Percentiles rank a stretch among this genome's conserved stretches.
Evolutionary conservation across 2,888 invertebrate genomes (phyloP).

Genomic region (Oegoconia quadripuncta): DNA sequence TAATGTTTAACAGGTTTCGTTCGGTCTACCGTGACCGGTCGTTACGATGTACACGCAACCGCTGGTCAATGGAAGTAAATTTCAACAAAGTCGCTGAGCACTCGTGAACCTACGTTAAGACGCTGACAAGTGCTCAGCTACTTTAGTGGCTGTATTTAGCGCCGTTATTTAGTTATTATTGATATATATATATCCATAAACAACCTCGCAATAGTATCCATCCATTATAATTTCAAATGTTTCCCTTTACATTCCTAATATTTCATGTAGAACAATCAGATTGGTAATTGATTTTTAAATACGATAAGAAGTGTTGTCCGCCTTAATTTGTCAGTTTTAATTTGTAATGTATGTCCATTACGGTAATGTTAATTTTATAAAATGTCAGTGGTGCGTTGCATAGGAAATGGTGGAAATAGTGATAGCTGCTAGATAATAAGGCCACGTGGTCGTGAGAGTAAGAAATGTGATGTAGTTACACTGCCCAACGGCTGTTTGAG

Average conservation of each 20-base stretch:
- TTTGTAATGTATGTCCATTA: conserved; percentile 1
- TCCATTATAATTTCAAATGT: not conserved
- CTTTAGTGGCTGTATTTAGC: too few relatives aligned
- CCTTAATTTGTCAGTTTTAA: conserved; percentile 3
- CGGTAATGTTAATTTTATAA: conserved; percentile 1
- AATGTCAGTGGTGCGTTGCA: conserved; percentile 8
- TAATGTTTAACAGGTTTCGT: too few relatives aligned
- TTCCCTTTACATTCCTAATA: conserved; percentile 6
- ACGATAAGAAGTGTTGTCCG: too few relatives aligned
- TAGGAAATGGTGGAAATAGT: conserved; percentile 31
- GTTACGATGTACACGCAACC: too few relatives aligned
- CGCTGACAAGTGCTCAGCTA: too few relatives aligned
- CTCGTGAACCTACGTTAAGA: too few relatives aligned
- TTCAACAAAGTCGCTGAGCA: too few relatives aligned
- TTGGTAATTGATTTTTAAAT: not conserved
- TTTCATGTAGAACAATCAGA: not conserved
- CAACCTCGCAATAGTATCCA: not conserved
- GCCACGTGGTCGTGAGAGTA: conserved; percentile 9
- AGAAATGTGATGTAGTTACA: conserved; percentile 41
- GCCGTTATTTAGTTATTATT: not conserved
- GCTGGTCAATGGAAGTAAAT: too few relatives aligned
- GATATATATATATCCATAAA: not conserved
- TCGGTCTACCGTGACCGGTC: too few relatives aligned
- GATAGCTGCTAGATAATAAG: conserved; percentile 30
- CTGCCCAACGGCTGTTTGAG: conserved; percentile 34